Percentiles rank a stretch among this genome's conserved stretches.
Conservation (phyloP, 2,113 vertebrate genomes). For the Gadus chalcogrammus region DNA sequence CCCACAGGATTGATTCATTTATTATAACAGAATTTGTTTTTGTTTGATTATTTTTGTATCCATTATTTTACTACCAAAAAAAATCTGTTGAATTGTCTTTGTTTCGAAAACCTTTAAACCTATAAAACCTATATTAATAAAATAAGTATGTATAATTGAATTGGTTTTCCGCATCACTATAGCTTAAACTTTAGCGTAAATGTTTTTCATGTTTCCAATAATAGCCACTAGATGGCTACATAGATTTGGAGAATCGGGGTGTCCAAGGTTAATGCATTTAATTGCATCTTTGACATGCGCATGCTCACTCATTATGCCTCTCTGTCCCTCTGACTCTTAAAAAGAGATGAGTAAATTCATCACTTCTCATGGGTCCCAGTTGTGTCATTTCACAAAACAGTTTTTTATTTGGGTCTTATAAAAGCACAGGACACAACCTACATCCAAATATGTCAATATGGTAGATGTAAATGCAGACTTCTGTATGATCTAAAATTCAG, state of each 20-base stretch:
- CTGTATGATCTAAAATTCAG: constrained; percentile 45
- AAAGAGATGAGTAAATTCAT: too few species aligned
- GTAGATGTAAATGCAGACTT: not conserved
- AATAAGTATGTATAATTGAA: not conserved
- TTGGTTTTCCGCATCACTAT: not conserved
- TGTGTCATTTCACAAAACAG: too few species aligned
- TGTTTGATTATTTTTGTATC: not conserved
- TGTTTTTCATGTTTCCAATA: not conserved
- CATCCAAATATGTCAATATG: not conserved
- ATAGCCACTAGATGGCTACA: constrained; percentile 49
- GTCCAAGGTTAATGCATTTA: not conserved
- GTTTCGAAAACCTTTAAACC: too few species aligned
- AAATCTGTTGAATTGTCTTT: too few species aligned
- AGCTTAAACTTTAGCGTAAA: not conserved
- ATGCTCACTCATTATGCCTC: too few species aligned
- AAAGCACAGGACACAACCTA: too few species aligned
- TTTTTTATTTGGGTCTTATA: too few species aligned
- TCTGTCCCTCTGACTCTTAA: too few species aligned
- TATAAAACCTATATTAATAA: too few species aligned
- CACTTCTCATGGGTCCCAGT: too few species aligned
- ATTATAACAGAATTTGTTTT: not conserved
- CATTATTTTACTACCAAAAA: too few species aligned
- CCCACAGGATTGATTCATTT: constrained; percentile 27
- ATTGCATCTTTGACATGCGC: not conserved
- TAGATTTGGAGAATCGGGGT: not conserved